Conservation (phyloP, 2,797 vertebrate species). For the Micrastur ruficollis region DNA sequence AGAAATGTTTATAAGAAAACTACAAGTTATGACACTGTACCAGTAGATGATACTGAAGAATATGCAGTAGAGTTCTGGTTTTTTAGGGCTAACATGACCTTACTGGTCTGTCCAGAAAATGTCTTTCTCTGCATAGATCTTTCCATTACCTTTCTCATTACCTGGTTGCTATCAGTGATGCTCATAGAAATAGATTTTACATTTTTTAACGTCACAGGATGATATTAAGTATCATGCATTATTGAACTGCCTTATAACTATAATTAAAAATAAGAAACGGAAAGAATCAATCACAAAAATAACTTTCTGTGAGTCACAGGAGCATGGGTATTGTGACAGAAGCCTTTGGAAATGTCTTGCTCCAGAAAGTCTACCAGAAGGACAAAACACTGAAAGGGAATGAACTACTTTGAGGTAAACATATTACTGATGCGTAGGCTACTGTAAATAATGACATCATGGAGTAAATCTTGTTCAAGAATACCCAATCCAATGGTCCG, state of each 20-base stretch:
- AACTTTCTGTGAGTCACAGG: not conserved
- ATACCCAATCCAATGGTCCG: not conserved
- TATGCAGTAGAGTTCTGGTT: not conserved
- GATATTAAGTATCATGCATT: not conserved
- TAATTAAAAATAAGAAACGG: not conserved
- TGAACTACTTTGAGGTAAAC: not conserved
- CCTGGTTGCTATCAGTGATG: not conserved
- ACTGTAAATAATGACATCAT: not conserved
- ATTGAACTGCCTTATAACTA: not conserved
- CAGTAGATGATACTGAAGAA: not conserved
- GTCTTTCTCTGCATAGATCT: not conserved
- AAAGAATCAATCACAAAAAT: not conserved
- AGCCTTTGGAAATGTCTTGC: not conserved
- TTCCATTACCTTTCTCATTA: not conserved
- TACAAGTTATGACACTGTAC: not conserved
- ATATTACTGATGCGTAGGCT: not conserved
- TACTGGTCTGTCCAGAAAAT: not conserved
- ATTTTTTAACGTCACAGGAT: not conserved
- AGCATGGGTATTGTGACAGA: not conserved
- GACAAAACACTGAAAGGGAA: not conserved
- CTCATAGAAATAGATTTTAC: not conserved
- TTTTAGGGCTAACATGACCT: not conserved
- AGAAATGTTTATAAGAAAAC: not conserved
- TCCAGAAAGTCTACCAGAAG: not conserved
- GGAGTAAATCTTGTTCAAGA: not conserved